Base-by-base conservation (phyloP, 2,888 invertebrate genomes). In the Scaptomyza polygonia region DNA sequence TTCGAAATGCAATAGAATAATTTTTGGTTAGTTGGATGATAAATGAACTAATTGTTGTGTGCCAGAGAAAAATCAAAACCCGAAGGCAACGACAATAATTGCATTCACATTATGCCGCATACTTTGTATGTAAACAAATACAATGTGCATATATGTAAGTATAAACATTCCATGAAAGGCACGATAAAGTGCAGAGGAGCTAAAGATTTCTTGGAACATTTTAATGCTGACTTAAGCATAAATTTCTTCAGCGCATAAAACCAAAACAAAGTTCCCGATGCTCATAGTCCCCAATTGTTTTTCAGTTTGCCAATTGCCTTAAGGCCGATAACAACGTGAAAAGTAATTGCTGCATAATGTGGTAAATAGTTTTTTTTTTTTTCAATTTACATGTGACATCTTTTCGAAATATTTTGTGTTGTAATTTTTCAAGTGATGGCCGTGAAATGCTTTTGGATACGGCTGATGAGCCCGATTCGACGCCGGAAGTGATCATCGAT, bases 251-350 rank as follows among this genome's bases (percentile, higher is more conserved):
- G 27, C 5, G 47, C 43, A 36, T 42, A 25, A 58, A 70, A 40
- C 8, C 14, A 9, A n/a, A 34, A 39, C 7, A 27, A 16, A 21
- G 3, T 21, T 45, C 42, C n/a, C n/a, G 21, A 39, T 42, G 48
- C 6, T 5, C 9, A 7, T 16, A 4, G 16, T 8, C 14, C 8
- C 29, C 36, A 34, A 36, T 21, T 40, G 43, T 36, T 53, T 32
- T 49, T 63, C 68, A 79, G 86, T 79, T 64, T 53, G 51, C 16
- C n/a, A 45, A 57, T 25, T 36, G 63, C 53, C 42, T 42, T 76
- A 4, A 16, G 51, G 49, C 44, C 29, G 47, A 59, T 5, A 56
- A 68, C 44, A 71, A 65, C 69, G 44, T 9, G 11, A 14, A 1
- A 18, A 12, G 14, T 25, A 34, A 39, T 61, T 9, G 59, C 5